Percentiles rank a stretch among this genome's conserved stretches.
These are phyloP conservation scores for Hemicordylus capensis DNA, from an alignment of 2,113 vertebrate genomes.

Conservation along the genomic window DNA sequence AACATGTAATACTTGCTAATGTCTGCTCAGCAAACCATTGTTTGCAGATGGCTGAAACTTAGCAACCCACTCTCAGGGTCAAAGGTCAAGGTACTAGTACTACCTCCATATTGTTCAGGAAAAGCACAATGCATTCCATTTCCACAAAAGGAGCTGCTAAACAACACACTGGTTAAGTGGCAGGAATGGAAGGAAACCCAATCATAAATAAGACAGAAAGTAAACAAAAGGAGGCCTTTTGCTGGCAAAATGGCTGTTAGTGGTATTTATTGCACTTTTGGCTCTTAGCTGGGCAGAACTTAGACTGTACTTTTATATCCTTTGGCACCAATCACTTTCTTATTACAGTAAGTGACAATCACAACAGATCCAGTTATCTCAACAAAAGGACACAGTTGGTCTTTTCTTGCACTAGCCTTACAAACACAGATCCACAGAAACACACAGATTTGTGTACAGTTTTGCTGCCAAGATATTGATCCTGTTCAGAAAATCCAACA, in stretches of 20 bases:
- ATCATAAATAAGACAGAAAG: constrained; percentile 17
- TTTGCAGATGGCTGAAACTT: not conserved
- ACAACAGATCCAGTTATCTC: not conserved
- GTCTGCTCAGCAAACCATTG: not conserved
- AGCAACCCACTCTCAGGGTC: not conserved
- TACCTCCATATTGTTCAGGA: not conserved
- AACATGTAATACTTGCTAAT: not conserved
- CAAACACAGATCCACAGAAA: not conserved
- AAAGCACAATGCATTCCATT: not conserved
- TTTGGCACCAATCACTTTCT: not conserved
- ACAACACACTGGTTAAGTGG: not conserved
- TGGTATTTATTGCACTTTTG: not conserved
- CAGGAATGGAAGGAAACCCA: not conserved
- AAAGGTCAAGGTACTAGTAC: not conserved
- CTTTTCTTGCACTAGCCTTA: not conserved
- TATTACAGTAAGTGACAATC: not conserved
- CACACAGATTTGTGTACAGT: not conserved
- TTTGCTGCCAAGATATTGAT: too few species aligned
- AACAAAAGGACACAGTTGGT: too few species aligned
- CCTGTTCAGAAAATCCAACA: too few species aligned
- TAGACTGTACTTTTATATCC: not conserved
- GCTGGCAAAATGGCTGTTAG: not conserved
- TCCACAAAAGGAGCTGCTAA: constrained; percentile 15
- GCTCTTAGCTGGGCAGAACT: not conserved
- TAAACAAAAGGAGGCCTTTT: not conserved